These are phyloP conservation scores for Drosophila arizonae DNA, from an alignment of 1,140 invertebrate genomes.

Conservation along the genomic window DNA sequence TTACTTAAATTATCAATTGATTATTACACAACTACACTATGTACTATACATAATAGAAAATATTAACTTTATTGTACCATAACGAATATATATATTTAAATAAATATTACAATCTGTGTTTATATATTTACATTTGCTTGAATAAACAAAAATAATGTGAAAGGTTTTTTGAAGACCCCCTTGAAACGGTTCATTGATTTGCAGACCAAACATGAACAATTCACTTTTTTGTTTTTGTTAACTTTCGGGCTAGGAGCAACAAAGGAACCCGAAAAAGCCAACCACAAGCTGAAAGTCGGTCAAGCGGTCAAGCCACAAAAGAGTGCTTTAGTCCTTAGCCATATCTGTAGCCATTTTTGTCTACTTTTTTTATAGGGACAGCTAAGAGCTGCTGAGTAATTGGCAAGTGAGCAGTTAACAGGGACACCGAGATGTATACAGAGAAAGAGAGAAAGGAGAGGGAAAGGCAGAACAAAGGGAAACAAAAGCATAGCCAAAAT, in stretches of 20 bases:
- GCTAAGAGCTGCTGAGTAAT: conserved; percentile 50
- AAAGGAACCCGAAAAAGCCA: neutral
- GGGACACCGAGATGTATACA: conserved; percentile 11
- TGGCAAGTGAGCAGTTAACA: conserved; percentile 61
- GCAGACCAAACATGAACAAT: neutral
- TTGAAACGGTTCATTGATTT: neutral
- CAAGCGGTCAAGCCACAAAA: conserved; percentile 44
- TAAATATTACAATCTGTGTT: no score
- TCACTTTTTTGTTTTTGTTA: neutral
- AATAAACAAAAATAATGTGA: no score
- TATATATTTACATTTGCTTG: no score
- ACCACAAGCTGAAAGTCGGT: conserved; percentile 32
- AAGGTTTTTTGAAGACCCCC: no score
- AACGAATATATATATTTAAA: no score
- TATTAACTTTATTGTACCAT: no score
- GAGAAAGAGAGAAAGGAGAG: neutral
- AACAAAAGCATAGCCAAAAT: conserved; percentile 15
- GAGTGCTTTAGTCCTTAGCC: conserved; percentile 14
- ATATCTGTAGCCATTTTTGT: conserved; percentile 24
- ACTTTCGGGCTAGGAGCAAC: neutral
- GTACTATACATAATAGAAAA: no score
- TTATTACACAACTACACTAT: no score
- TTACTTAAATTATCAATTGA: no score
- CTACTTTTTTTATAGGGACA: conserved; percentile 1
- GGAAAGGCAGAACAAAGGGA: neutral